Evolutionary conservation across 2,797 vertebrate species (phyloP).

Genomic region (Scolopax bukidnonensis): DNA sequence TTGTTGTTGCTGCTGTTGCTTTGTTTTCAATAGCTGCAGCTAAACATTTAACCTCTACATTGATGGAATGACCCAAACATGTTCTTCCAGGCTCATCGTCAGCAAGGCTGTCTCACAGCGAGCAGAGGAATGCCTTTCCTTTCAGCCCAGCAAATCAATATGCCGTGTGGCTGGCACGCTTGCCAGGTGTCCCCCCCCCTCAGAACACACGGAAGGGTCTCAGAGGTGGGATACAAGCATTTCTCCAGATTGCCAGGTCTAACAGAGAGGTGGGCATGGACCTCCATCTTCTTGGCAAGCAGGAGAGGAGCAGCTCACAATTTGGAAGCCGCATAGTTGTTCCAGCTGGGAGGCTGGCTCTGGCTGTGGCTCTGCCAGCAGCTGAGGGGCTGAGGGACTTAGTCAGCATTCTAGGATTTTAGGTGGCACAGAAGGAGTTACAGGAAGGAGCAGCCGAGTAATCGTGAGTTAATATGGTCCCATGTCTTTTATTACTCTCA

Average conservation of each 20-base stretch:
- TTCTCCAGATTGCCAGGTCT: neutral
- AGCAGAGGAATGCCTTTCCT: neutral
- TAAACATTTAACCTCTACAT: constrained; percentile 51
- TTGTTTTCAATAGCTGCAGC: constrained; percentile 42
- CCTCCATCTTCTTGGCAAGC: neutral
- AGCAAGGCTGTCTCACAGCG: neutral
- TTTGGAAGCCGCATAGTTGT: neutral
- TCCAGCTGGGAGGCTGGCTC: neutral
- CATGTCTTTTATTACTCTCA: constrained; percentile 18
- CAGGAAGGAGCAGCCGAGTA: neutral
- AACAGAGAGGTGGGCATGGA: neutral
- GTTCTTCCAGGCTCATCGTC: neutral
- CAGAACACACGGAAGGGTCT: neutral
- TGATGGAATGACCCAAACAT: constrained; percentile 15
- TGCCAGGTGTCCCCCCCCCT: neutral
- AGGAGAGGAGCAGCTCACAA: neutral
- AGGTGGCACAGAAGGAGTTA: neutral
- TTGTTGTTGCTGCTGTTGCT: neutral
- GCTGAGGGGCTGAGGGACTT: neutral
- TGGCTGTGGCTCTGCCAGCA: constrained; percentile 2
- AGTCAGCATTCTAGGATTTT: neutral
- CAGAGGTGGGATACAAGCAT: neutral
- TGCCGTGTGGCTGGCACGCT: neutral
- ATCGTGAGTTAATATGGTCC: neutral
- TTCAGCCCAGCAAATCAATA: neutral